A percentile compares a stretch with the other conserved stretches of the same genome.
These are phyloP conservation scores for Steinernema hermaphroditum DNA, from an alignment of 2,888 invertebrate species.

Conservation along the genomic window DNA sequence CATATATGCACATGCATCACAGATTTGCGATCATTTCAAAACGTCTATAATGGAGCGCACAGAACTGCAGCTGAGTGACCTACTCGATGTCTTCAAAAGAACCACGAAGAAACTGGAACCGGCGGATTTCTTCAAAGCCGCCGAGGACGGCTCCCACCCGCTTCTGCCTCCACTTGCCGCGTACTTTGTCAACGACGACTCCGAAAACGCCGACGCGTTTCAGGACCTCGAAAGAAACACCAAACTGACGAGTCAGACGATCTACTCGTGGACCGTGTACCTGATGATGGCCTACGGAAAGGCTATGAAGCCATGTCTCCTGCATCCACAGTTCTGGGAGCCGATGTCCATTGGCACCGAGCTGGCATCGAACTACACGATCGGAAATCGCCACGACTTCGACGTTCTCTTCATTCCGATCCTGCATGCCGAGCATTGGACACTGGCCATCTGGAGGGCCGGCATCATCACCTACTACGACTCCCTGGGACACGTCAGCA, in stretches of 20 bases:
- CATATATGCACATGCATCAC: too few relatives aligned
- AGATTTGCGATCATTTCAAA: too few relatives aligned
- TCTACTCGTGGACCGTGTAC: background rate
- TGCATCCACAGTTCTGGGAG: constrained; percentile 18
- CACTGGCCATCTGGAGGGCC: background rate
- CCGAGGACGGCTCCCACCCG: background rate
- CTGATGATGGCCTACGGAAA: constrained; percentile 1
- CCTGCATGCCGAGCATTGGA: background rate
- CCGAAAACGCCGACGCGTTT: background rate
- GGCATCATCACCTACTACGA: constrained; percentile 18
- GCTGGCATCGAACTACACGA: background rate
- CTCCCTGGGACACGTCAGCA: background rate
- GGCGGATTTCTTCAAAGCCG: background rate
- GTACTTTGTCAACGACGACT: background rate
- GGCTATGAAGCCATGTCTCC: background rate
- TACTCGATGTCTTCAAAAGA: background rate
- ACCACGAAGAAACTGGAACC: background rate
- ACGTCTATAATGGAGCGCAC: too few relatives aligned
- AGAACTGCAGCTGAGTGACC: background rate
- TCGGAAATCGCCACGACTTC: background rate
- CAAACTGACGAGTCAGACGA: background rate
- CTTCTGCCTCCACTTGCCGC: constrained; percentile 1
- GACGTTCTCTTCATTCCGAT: constrained; percentile 8
- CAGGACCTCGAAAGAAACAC: background rate
- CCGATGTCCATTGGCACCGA: background rate